A percentile compares a stretch with the other conserved stretches of the same genome.
Evolutionary conservation across 2,113 vertebrate genomes (phyloP).

Genomic region (Scortum barcoo): DNA sequence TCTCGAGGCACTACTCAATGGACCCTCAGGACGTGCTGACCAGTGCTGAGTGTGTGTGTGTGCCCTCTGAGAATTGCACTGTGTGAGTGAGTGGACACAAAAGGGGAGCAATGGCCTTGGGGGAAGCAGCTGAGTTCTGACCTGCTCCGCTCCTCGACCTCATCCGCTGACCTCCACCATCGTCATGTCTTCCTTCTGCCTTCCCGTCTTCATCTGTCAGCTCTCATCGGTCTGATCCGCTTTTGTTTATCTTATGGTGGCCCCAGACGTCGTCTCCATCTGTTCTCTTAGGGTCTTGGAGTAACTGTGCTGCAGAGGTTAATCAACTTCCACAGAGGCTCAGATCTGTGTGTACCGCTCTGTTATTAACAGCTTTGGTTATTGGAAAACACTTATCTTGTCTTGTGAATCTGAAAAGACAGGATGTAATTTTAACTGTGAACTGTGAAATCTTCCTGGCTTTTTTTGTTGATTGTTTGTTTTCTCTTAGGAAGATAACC

Average conservation of each 20-base stretch:
- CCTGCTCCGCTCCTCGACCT: slow-evolving; percentile 64
- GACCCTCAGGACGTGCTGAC: slow-evolving; percentile 53
- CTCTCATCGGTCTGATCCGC: background rate
- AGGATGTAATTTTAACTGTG: background rate
- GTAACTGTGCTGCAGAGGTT: background rate
- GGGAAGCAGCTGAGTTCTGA: slow-evolving; percentile 69
- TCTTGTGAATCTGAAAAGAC: background rate
- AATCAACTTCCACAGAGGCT: background rate
- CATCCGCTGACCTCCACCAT: slow-evolving; percentile 38
- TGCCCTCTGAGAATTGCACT: slow-evolving; percentile 54
- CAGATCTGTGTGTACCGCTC: background rate
- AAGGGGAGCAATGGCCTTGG: slow-evolving; percentile 70
- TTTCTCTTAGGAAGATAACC: background rate
- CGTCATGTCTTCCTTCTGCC: slow-evolving; percentile 27
- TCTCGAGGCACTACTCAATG: slow-evolving; percentile 68
- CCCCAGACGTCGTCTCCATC: background rate
- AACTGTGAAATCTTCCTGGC: too few species aligned
- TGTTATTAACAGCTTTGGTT: background rate
- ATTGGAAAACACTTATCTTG: background rate
- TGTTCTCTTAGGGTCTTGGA: background rate
- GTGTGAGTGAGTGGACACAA: slow-evolving; percentile 31
- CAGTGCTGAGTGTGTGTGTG: slow-evolving; percentile 18
- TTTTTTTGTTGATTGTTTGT: background rate
- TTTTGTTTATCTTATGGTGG: slow-evolving; percentile 17
- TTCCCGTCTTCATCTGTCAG: slow-evolving; percentile 7